phyloP scores from a whole-genome alignment of 2,888 invertebrate species.

The Camptogramma bilineatum region DNA sequence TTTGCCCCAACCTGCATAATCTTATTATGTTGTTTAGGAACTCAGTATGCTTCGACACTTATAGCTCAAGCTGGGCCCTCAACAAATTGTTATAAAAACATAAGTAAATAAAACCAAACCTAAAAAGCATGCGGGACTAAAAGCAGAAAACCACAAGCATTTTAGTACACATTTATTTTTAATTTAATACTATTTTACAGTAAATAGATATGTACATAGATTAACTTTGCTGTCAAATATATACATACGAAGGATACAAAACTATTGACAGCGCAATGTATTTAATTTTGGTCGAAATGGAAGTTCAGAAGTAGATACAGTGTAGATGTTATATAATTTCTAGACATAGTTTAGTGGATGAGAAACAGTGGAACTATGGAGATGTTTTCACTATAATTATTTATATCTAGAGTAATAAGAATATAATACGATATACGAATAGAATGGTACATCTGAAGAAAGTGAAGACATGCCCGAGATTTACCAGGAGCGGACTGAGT shows the following conservation, averaged over 20 bases:
- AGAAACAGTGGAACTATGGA: conserved; percentile 7
- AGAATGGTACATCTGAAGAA: conserved; percentile 1
- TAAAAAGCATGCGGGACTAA: conserved; percentile 81
- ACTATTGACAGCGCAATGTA: conserved; percentile 47
- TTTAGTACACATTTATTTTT: conserved; percentile 81
- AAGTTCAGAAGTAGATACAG: conserved; percentile 50
- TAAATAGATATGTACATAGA: conserved; percentile 65
- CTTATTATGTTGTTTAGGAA: neutral
- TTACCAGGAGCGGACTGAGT: neutral
- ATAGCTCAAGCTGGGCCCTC: conserved; percentile 68
- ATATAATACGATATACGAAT: conserved; percentile 1
- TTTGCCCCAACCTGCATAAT: neutral
- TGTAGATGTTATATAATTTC: conserved; percentile 5
- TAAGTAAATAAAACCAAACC: conserved; percentile 56
- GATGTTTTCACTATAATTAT: conserved; percentile 6
- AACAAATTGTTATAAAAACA: conserved; percentile 48
- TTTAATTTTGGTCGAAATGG: conserved; percentile 46
- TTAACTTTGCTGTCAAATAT: conserved; percentile 40
- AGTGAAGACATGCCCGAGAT: neutral
- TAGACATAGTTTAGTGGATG: neutral
- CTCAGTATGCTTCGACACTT: conserved; percentile 37
- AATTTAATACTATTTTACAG: conserved; percentile 66
- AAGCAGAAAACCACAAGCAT: conserved; percentile 82
- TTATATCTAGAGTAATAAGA: neutral
- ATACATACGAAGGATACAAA: conserved; percentile 52